phyloP scores from a whole-genome alignment of 2,113 vertebrate species.

The Gulo gulo region DNA sequence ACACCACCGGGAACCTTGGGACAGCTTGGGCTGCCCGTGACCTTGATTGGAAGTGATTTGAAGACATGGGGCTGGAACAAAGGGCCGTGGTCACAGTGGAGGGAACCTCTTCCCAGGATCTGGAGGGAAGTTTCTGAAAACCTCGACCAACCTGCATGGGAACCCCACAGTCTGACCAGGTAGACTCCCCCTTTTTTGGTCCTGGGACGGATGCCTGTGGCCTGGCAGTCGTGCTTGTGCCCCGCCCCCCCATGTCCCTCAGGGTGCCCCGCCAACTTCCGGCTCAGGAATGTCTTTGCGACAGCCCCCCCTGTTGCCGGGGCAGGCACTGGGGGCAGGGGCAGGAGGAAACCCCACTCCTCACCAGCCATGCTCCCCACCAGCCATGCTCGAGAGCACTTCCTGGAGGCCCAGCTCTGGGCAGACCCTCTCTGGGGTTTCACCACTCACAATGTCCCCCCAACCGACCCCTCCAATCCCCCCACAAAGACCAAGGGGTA shows the following conservation, averaged over 20 bases:
- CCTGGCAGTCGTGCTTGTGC: rapidly evolving
- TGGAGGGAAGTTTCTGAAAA: neutral
- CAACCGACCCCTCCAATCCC: no score
- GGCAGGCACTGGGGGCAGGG: neutral
- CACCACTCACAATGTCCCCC: neutral
- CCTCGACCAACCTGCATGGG: neutral
- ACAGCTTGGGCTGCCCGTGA: neutral
- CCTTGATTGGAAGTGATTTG: constrained; percentile 61
- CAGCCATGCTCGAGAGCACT: no score
- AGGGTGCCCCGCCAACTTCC: no score
- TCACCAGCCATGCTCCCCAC: neutral
- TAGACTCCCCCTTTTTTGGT: neutral
- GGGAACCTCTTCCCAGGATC: neutral
- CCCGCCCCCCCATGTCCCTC: neutral
- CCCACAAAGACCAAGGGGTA: neutral
- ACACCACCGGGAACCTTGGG: neutral
- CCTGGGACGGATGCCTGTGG: neutral
- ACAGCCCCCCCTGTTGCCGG: neutral
- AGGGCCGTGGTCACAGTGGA: neutral
- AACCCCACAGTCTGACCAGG: neutral
- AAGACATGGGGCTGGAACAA: constrained; percentile 7
- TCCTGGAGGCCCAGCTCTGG: rapidly evolving
- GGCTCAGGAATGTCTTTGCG: rapidly evolving
- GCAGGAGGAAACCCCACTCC: neutral
- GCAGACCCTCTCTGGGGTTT: neutral